Base-by-base conservation (phyloP, 2,113 vertebrate genomes). In the Tyrannus savana region DNA sequence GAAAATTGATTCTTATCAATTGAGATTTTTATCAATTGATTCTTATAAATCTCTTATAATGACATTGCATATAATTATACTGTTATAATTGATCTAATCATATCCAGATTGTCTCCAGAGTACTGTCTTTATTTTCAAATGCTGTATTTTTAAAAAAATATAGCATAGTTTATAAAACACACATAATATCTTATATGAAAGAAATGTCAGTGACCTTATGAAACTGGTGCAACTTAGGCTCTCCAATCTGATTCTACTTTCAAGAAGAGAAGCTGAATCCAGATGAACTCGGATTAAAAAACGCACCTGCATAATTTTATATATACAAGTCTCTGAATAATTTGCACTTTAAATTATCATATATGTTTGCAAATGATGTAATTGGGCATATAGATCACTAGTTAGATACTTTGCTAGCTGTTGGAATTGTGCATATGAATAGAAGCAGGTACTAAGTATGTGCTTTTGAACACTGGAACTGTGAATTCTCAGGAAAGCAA, bases 171-270 rank as follows among this genome's bases (percentile, higher is more conserved):
- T 72, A n/a, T 42, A 50, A 62, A 71, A 15, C 14, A 25, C 2
- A 11, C 49, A 30, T 35, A 74, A 11, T 14, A 41, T 1, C 2
- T 46, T 35, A 39, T 11, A 46, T 11, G 25, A 63, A 78, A 69
- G 0, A 72, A 52, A 28, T 0, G 19, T 22, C 27, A 37, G 10
- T 31, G 5, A 2, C 31, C 10, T 30, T 46, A 10, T 19, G 24
- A 66, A 81, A 72, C 4, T 53, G 6, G 3, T 76, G 49, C 19
- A 49, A 83, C 5, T 59, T 55, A 60, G 6, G 6, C 7, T 1
- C 7, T 68, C 31, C 24, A 56, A 25, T 49, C 5, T 53, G 19
- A 74, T 31, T 71, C 10, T 3, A 1, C 6, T 60, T 68, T 41
- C 9, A 53, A 53, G 7, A 18, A 71, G 5, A 63, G 24, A 64